Percentiles rank a stretch among this genome's conserved stretches.
phyloP scores from a whole-genome alignment of 1,140 invertebrate species.

The Drosophila lacteicornis region DNA sequence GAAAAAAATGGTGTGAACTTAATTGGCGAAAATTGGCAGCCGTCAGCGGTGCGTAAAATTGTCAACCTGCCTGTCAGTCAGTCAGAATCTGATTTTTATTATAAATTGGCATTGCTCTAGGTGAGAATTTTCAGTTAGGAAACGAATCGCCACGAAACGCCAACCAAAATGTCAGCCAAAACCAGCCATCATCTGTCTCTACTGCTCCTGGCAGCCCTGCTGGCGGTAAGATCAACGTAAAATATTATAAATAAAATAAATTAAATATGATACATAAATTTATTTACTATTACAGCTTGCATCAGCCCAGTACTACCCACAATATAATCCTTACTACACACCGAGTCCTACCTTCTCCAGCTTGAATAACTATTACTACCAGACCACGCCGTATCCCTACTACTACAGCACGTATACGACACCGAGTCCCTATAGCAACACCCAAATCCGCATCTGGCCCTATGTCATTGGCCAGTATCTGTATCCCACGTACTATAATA shows the following conservation, averaged over 20 bases:
- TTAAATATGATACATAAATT: too few species aligned
- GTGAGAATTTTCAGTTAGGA: slow-evolving; percentile 35
- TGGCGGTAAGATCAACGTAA: slow-evolving; percentile 28
- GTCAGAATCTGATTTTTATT: slow-evolving; percentile 29
- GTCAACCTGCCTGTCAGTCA: slow-evolving; percentile 7
- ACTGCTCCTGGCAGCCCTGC: slow-evolving; percentile 31
- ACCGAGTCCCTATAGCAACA: slow-evolving; percentile 46
- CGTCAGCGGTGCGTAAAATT: slow-evolving; percentile 69
- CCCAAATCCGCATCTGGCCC: slow-evolving; percentile 71
- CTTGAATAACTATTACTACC: slow-evolving; percentile 61
- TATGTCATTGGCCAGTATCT: slow-evolving; percentile 78
- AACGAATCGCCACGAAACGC: slow-evolving; percentile 10
- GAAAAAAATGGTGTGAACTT: slow-evolving; percentile 26
- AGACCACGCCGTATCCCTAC: slow-evolving; percentile 61
- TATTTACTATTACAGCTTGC: slow-evolving; percentile 33
- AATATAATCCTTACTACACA: slow-evolving; percentile 66
- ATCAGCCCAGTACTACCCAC: slow-evolving; percentile 57
- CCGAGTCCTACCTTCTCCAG: slow-evolving; percentile 66
- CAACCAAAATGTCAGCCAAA: slow-evolving; percentile 29
- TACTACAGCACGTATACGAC: slow-evolving; percentile 60
- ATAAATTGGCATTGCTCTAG: slow-evolving; percentile 50
- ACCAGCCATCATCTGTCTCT: neutral
- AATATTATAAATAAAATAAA: neutral
- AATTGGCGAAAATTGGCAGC: slow-evolving; percentile 49
- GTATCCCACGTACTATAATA: slow-evolving; percentile 71